Conservation (phyloP, 2,888 invertebrate species). For the Latrodectus hesperus region DNA sequence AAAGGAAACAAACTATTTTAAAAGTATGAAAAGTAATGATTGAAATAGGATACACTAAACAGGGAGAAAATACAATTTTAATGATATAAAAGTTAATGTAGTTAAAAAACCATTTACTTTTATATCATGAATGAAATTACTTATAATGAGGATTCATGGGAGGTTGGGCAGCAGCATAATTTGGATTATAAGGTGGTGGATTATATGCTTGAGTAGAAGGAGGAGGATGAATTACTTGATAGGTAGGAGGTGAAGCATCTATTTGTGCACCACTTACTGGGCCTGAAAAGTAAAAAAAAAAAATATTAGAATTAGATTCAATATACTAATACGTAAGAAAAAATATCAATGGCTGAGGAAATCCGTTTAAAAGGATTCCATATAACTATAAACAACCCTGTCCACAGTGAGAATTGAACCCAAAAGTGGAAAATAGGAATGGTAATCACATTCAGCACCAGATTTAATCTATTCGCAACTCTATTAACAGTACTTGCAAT, state of each 20-base stretch:
- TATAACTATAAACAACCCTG: too few relatives aligned
- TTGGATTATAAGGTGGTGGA: slow-evolving; percentile 15
- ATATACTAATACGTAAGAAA: not conserved
- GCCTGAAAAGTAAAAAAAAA: slow-evolving; percentile 20
- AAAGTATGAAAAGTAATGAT: too few relatives aligned
- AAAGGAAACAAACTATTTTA: too few relatives aligned
- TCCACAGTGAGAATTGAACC: too few relatives aligned
- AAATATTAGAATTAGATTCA: not conserved
- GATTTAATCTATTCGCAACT: too few relatives aligned
- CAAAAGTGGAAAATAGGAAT: too few relatives aligned
- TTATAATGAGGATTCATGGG: slow-evolving; percentile 38
- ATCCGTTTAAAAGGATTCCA: too few relatives aligned
- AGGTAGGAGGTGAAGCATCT: slow-evolving; percentile 23
- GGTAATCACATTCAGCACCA: too few relatives aligned
- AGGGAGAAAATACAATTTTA: not conserved
- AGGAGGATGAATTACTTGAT: slow-evolving; percentile 24
- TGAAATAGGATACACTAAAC: not conserved
- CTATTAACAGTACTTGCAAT: too few relatives aligned
- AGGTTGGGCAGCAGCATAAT: slow-evolving; percentile 17
- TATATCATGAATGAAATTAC: not conserved
- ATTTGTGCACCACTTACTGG: slow-evolving; percentile 25
- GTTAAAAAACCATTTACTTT: not conserved
- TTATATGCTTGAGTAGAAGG: slow-evolving; percentile 25
- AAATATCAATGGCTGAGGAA: too few relatives aligned
- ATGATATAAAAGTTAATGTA: not conserved